These are phyloP conservation scores for Cephus nigrinus DNA, from an alignment of 2,888 invertebrate genomes.

Conservation along the genomic window DNA sequence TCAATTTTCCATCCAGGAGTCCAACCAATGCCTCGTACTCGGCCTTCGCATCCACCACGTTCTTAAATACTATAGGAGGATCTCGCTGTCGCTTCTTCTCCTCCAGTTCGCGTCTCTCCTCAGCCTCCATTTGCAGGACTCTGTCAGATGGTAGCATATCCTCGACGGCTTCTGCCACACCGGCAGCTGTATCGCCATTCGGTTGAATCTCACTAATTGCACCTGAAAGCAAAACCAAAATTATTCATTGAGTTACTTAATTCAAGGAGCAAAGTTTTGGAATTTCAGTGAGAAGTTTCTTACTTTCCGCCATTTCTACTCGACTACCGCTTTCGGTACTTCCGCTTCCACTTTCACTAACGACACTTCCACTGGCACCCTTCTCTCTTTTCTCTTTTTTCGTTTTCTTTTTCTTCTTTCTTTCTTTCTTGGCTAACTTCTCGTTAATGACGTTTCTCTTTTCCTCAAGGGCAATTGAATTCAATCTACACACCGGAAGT, in stretches of 20 bases:
- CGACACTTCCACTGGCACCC: constrained; percentile 36
- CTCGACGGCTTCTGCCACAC: constrained; percentile 10
- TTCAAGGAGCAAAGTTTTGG: constrained; percentile 2
- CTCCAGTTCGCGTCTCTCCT: constrained; percentile 76
- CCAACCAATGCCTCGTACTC: constrained; percentile 81
- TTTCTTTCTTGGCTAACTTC: constrained; percentile 79
- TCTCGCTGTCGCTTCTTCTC: constrained; percentile 78
- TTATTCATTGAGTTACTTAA: not conserved
- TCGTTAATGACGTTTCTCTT: constrained; percentile 77
- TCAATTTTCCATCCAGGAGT: constrained; percentile 77
- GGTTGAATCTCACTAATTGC: constrained; percentile 48
- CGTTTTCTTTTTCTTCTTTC: constrained; percentile 77
- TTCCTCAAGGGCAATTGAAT: constrained; percentile 76
- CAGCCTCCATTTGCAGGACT: constrained; percentile 71
- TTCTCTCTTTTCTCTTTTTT: constrained; percentile 71
- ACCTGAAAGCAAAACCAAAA: constrained; percentile 23
- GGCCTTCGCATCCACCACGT: constrained; percentile 75
- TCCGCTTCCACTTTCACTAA: constrained; percentile 53
- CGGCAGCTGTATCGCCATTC: constrained; percentile 48
- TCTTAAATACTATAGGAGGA: constrained; percentile 83
- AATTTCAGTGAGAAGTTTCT: constrained; percentile 10
- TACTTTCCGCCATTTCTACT: constrained; percentile 58
- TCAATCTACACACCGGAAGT: constrained; percentile 61
- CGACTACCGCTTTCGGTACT: constrained; percentile 54
- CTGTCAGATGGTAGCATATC: constrained; percentile 69